Evolutionary conservation across 1,140 invertebrate species (phyloP).

Genomic region (Maniola jurtina): DNA sequence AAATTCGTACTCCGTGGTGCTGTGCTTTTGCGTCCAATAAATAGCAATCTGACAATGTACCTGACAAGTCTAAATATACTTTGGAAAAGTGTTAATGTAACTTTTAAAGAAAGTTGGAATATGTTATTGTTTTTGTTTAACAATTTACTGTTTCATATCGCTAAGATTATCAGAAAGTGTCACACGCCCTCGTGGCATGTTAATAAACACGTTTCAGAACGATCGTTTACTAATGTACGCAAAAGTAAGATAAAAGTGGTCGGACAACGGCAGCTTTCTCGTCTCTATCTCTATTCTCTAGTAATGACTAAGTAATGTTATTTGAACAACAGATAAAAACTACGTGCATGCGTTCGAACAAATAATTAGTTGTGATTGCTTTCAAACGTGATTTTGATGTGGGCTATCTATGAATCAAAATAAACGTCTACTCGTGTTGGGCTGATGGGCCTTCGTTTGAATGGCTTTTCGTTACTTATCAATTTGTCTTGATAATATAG

Average conservation of each 20-base stretch:
- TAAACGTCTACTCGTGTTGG: constrained; percentile 15
- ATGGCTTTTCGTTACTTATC: constrained; percentile 8
- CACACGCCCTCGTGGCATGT: constrained; percentile 20
- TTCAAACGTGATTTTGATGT: constrained; percentile 28
- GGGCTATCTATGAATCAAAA: constrained; percentile 29
- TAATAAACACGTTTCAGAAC: constrained; percentile 47
- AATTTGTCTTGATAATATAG: constrained; percentile 5
- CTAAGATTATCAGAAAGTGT: constrained; percentile 49
- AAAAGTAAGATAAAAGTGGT: constrained; percentile 38
- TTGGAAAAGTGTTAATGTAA: no score
- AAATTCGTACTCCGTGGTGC: no score
- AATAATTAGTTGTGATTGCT: constrained; percentile 31
- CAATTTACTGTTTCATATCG: constrained; percentile 28
- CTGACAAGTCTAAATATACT: no score
- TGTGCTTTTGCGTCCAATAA: no score
- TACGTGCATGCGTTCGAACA: constrained; percentile 18
- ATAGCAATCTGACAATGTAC: no score
- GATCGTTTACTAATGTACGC: constrained; percentile 43
- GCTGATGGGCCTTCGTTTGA: constrained; percentile 8
- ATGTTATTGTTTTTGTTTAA: no score
- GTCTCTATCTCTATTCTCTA: constrained; percentile 11
- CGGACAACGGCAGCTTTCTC: constrained; percentile 36
- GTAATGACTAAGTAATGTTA: constrained; percentile 14
- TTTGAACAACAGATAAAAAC: constrained; percentile 26
- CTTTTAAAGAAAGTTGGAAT: no score